Evolutionary conservation across 1,140 invertebrate species (phyloP).

Genomic region (Drosophila kikkawai): DNA sequence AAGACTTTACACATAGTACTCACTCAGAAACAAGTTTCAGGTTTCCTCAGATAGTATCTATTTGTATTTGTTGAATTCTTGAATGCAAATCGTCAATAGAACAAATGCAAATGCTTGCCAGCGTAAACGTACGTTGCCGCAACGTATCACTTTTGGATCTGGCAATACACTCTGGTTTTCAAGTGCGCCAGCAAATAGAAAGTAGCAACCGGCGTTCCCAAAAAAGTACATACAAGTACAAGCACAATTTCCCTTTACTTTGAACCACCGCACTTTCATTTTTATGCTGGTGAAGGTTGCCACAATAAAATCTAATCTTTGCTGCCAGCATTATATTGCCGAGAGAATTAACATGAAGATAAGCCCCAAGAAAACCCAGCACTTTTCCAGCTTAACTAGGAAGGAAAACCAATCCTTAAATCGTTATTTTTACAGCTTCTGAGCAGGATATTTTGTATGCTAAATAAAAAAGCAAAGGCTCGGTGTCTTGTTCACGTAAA

Average conservation of each 20-base stretch:
- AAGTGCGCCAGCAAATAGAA: conserved; percentile 33
- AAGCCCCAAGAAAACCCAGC: not conserved
- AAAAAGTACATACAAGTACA: conserved; percentile 1
- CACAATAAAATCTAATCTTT: not conserved
- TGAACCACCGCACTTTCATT: conserved; percentile 20
- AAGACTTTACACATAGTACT: not conserved
- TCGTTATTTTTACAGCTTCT: not conserved
- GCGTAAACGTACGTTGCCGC: not conserved
- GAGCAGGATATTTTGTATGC: not conserved
- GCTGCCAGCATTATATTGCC: not conserved
- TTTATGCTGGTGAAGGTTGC: not conserved
- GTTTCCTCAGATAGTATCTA: not conserved
- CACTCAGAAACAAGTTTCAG: conserved; percentile 29
- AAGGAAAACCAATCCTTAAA: too few species aligned
- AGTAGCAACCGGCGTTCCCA: conserved; percentile 12
- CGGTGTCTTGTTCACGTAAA: conserved; percentile 63
- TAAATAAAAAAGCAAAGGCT: not conserved
- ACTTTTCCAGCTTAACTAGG: not conserved
- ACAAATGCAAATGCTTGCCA: not conserved
- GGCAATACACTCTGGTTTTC: conserved; percentile 4
- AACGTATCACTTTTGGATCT: conserved; percentile 11
- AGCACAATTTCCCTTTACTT: conserved; percentile 9
- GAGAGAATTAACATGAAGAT: not conserved
- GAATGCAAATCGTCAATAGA: conserved; percentile 3
- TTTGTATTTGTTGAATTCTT: conserved; percentile 12